These are phyloP conservation scores for Goniozus legneri DNA, from an alignment of 1,140 invertebrate genomes.

Conservation along the genomic window DNA sequence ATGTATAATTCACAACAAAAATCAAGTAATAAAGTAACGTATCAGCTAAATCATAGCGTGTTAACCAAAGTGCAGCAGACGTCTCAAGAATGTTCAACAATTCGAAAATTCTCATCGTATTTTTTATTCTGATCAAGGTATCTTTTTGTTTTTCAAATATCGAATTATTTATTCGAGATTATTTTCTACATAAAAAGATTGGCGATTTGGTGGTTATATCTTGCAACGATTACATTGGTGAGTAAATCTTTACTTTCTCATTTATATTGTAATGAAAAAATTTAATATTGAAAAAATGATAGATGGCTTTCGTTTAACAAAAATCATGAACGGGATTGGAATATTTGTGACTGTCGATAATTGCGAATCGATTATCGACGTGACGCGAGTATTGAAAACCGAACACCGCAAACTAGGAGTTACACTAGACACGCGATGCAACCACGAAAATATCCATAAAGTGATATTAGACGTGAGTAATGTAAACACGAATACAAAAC, in stretches of 20 bases:
- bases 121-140: no score
- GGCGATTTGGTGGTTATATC: constrained; percentile 31
- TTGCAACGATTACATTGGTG: constrained; percentile 26
- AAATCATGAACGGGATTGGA: constrained; percentile 21
- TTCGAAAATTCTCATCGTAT: no score
- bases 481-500: not conserved
- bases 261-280: not conserved
- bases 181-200: constrained; percentile 27
- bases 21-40: no score
- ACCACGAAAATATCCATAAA: not conserved
- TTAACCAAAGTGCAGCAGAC: no score
- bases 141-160: not conserved
- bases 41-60: no score
- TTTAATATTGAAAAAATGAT: not conserved
- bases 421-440: constrained; percentile 20
- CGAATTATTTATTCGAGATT: constrained; percentile 24
- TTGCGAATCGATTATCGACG: constrained; percentile 13
- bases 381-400: constrained; percentile 18
- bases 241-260: not conserved
- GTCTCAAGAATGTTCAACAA: no score
- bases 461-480: not conserved
- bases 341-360: constrained; percentile 23
- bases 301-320: constrained; percentile 29
- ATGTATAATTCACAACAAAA: no score
- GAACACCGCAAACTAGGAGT: constrained; percentile 21